phyloP scores from a whole-genome alignment of 2,888 invertebrate species.

The Trypoxylon attenuatum region DNA sequence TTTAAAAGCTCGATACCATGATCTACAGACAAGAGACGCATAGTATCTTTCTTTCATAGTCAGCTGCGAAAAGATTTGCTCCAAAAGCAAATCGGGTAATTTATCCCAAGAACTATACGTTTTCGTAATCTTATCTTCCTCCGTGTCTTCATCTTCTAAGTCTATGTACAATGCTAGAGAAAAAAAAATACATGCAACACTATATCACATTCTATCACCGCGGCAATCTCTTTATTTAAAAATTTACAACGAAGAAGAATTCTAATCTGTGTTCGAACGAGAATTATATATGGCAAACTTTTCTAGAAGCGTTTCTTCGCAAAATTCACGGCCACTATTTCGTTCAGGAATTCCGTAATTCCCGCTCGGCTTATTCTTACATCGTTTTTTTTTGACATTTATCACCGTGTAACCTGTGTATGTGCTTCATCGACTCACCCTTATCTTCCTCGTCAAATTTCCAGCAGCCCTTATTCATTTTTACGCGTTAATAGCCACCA shows the following conservation, averaged over 20 bases:
- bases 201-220: too few relatives aligned
- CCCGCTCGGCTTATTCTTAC: not conserved
- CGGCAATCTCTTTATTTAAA: too few relatives aligned
- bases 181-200: too few relatives aligned
- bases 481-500: constrained; percentile 22
- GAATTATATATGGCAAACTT: too few relatives aligned
- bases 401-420: constrained; percentile 20
- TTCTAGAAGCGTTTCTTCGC: too few relatives aligned
- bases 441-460: constrained; percentile 69
- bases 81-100: constrained; percentile 84
- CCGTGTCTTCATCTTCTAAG: constrained; percentile 72
- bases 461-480: constrained; percentile 69
- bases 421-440: constrained; percentile 59
- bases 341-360: too few relatives aligned
- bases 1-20: constrained; percentile 83
- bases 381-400: constrained; percentile 17
- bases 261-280: too few relatives aligned
- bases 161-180: constrained; percentile 76
- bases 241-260: too few relatives aligned
- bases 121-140: constrained; percentile 69
- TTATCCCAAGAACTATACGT: constrained; percentile 80
- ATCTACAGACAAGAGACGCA: constrained; percentile 82
- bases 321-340: too few relatives aligned
- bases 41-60: constrained; percentile 83
- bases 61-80: constrained; percentile 83